Percentiles rank a stretch among this genome's conserved stretches.
phyloP scores from a whole-genome alignment of 2,113 vertebrate genomes.

The Camelus dromedarius region DNA sequence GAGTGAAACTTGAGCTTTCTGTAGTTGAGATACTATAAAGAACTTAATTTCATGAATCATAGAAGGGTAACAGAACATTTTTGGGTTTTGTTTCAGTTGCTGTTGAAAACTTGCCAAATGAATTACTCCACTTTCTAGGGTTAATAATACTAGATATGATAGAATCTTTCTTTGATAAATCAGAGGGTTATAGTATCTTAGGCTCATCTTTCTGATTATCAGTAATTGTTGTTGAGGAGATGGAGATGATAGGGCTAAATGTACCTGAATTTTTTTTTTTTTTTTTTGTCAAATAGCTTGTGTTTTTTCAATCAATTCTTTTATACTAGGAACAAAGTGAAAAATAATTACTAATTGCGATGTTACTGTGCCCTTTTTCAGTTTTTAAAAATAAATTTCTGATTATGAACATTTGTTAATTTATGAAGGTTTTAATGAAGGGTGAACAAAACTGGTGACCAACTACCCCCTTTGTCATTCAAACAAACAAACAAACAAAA shows the following conservation, averaged over 20 bases:
- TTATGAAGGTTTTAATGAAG: constrained; percentile 28
- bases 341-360: constrained; percentile 8
- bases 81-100: not conserved
- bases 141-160: constrained; percentile 1
- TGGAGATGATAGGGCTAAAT: not conserved
- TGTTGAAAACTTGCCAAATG: not conserved
- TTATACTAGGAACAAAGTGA: constrained; percentile 11
- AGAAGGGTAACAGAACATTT: not conserved
- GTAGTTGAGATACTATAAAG: not conserved
- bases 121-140: not conserved
- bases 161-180: constrained; percentile 23
- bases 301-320: not conserved
- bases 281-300: not conserved
- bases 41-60: not conserved
- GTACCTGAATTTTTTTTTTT: not conserved
- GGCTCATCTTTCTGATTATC: not conserved
- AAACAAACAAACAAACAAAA: not conserved
- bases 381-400: constrained; percentile 14
- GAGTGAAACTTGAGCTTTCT: constrained; percentile 31
- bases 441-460: not conserved
- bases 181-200: not conserved
- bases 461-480: not conserved
- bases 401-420: not conserved
- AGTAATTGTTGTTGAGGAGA: not conserved
- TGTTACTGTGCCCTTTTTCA: not conserved